Conservation (phyloP, 2,888 invertebrate species). For the Drosophila quinaria region DNA sequence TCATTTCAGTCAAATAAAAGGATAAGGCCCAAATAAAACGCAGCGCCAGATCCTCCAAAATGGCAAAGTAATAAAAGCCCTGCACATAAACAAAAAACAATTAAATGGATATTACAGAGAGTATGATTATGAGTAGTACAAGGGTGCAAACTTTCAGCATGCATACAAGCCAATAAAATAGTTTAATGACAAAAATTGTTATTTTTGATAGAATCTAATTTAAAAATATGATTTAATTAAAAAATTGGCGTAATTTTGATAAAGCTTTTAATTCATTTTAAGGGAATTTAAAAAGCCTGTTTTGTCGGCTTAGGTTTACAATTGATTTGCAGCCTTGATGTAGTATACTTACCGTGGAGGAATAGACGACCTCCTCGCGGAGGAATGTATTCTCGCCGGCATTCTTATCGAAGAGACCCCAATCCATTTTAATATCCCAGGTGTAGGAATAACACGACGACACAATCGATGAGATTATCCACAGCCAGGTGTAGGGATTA, state of each 20-base stretch:
- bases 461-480: slow-evolving; percentile 93
- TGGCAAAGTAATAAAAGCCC: slow-evolving; percentile 96
- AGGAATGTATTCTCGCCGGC: slow-evolving; percentile 96
- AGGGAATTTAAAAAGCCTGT: too few species aligned
- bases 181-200: too few species aligned
- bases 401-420: slow-evolving; percentile 97
- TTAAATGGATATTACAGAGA: background rate
- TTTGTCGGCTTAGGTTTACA: too few species aligned
- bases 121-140: too few species aligned
- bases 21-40: slow-evolving; percentile 97
- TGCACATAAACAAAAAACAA: slow-evolving; percentile 84
- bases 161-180: too few species aligned
- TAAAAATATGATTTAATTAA: too few species aligned
- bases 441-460: slow-evolving; percentile 98
- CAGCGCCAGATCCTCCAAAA: slow-evolving; percentile 96
- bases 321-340: background rate
- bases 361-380: slow-evolving; percentile 98
- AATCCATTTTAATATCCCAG: slow-evolving; percentile 99
- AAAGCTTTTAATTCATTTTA: too few species aligned
- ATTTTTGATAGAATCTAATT: too few species aligned
- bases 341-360: slow-evolving; percentile 90
- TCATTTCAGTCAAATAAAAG: slow-evolving; percentile 93
- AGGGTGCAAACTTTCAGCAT: too few species aligned
- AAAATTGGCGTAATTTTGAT: too few species aligned
- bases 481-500: slow-evolving; percentile 95